Base-by-base conservation (phyloP, 2,888 invertebrate species). In the Ariolimax columbianus region DNA sequence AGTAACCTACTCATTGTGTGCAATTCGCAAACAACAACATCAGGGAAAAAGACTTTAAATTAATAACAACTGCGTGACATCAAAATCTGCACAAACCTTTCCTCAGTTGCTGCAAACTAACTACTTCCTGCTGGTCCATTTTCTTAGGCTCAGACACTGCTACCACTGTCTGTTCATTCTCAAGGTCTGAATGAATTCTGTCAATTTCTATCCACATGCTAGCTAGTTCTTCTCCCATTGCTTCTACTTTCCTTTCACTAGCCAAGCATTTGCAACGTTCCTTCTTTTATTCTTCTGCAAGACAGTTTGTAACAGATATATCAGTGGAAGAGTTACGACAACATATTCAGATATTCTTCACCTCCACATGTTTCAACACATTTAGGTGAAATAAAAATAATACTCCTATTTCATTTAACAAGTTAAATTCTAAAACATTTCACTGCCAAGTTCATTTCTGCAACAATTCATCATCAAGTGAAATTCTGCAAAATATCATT, bases 51-150 rank as follows among this genome's bases (percentile, higher is more conserved):
- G n/a, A n/a, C n/a, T n/a, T n/a, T 26, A 63, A 26, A 63, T 26
- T 0, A 26, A 26, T 17, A 17, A 63, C 51, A 51, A 7, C 7
- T 51, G n/a, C n/a, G n/a, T n/a, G n/a, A n/a, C n/a, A 38, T 43
- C 43, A 73, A 23, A 73, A 73, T 17, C 3, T 36, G n/a, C 47
- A 77, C 55, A 38, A 30, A 97, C 97, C 97, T 94, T 97, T 97
- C 90, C 98, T 96, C 87, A 98, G 95, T 91, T 97, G 96, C 92
- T 98, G 97, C 89, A 98, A 94, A 40, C 97, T 97, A 81, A 97
- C 96, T 90, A 98, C 96, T 94, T 98, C 98, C 91, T 96, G 96
- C 88, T 96, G 92, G 87, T 94, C 94, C 87, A 93, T 93, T 68
- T 96, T 95, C 88, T 96, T 96, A 84, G 96, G 95, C 91, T 96